Evolutionary conservation across 2,113 vertebrate genomes (phyloP).

Genomic region (Ceyx margarethae): DNA sequence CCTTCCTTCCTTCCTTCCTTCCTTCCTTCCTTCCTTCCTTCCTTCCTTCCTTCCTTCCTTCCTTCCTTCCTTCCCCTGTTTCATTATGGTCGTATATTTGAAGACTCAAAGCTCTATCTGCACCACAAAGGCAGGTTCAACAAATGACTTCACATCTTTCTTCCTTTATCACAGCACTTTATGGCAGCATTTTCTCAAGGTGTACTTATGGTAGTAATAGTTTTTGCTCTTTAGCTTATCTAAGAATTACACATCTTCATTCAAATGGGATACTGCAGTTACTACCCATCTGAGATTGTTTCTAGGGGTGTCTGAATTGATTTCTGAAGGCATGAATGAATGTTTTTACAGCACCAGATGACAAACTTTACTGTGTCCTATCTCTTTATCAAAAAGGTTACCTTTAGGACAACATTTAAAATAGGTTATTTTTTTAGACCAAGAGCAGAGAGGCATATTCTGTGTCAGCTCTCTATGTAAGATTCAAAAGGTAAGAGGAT

Average conservation of each 20-base stretch:
- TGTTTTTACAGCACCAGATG: neutral
- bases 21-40: no score
- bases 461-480: constrained; percentile 18
- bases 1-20: no score
- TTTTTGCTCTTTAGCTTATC: neutral
- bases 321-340: neutral
- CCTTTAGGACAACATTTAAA: neutral
- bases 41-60: no score
- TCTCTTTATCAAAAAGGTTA: constrained; percentile 15
- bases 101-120: constrained; percentile 51
- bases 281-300: neutral
- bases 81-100: constrained; percentile 28
- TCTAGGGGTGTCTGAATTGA: neutral
- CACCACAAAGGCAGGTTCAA: constrained; percentile 49
- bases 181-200: constrained; percentile 1
- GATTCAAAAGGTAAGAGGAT: constrained; percentile 42
- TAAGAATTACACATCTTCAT: neutral
- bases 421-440: neutral
- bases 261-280: neutral
- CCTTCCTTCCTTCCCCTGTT: neutral
- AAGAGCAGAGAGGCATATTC: constrained; percentile 33
- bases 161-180: constrained; percentile 2
- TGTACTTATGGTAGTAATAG: neutral
- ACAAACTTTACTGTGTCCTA: neutral
- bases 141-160: constrained; percentile 46